Evolutionary conservation across 2,888 invertebrate species (phyloP).

Genomic region (Sphaerophoria taeniata): DNA sequence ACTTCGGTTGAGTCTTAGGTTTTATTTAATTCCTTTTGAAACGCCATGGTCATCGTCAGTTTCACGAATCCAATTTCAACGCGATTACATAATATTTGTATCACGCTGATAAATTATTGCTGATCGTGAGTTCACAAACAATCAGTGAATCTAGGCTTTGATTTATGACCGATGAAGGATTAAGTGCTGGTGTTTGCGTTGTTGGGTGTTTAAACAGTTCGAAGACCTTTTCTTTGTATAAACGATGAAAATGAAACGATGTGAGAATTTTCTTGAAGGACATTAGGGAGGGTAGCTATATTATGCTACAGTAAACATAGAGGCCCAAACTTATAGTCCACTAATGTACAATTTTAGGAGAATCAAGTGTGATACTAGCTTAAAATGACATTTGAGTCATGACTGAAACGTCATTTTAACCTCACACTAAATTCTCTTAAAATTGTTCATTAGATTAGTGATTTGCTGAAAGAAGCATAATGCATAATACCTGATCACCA

Average conservation of each 20-base stretch:
- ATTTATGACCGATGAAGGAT: constrained; percentile 62
- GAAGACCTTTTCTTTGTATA: neutral
- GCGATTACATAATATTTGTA: constrained; percentile 72
- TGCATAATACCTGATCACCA: too few relatives aligned
- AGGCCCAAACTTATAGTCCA: too few relatives aligned
- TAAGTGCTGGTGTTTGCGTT: constrained; percentile 52
- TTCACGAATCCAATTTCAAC: constrained; percentile 73
- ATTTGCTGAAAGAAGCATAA: too few relatives aligned
- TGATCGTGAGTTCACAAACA: constrained; percentile 68
- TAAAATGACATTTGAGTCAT: too few relatives aligned
- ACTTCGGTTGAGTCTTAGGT: constrained; percentile 19
- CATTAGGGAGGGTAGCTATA: too few relatives aligned
- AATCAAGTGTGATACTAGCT: too few relatives aligned
- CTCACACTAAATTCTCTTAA: too few relatives aligned
- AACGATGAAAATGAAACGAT: neutral
- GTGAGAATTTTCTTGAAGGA: neutral
- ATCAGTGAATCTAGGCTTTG: constrained; percentile 67
- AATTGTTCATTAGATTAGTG: too few relatives aligned
- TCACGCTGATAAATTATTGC: constrained; percentile 72
- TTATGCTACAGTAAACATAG: too few relatives aligned
- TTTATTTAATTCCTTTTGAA: constrained; percentile 36
- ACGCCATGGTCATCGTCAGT: constrained; percentile 18
- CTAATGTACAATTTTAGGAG: too few relatives aligned
- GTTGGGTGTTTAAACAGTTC: constrained; percentile 12
- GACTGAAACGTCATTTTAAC: too few relatives aligned